Base-by-base conservation (phyloP, 2,113 vertebrate genomes). In the Solea senegalensis region DNA sequence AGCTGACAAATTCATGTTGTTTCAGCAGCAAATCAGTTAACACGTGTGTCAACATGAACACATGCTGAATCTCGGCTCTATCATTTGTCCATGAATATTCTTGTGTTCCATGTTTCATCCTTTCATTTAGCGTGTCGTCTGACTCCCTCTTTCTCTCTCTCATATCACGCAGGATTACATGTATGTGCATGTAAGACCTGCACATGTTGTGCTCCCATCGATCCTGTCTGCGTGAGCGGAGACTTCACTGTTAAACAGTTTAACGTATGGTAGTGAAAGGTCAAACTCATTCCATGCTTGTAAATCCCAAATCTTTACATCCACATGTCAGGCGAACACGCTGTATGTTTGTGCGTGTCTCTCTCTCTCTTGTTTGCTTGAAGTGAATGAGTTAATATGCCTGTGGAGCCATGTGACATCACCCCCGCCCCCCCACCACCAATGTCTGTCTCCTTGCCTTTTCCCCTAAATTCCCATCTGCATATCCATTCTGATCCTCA, bases 401-500 rank as follows among this genome's bases (percentile, higher is more conserved):
- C 44, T 5, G n/a, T 63, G 43, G 56, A 74, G 71, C 59, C 72
- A 65, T 51, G 81, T 83, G 71, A 81, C 65, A 67, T 76, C 51
- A 46, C 50, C 70, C 71, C 50, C 63, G 28, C 21, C 51, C 43
- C 65, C 53, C 65, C 50, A 64, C 55, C 9, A 39, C 28, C 61
- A 43, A 11, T 76, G 16, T 56, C 34, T 56, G 10, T 65, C 63
- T 51, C 51, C 57, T 59, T 44, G 67, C 41, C 45, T 28, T 28
- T 44, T 34, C 76, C 40, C 65, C 58, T 69, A 50, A 41, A 46
- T 55, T 76, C 66, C 71, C 82, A 84, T 77, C 75, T 86, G 80
- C 79, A 76, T 74, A 69, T 81, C 71, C 69, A 53, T 65, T 74
- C 69, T 71, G 81, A 84, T 76, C 83, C 74, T 76, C 78, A 78